These are phyloP conservation scores for Saxidomus purpurata DNA, from an alignment of 1,140 invertebrate genomes.

Conservation along the genomic window DNA sequence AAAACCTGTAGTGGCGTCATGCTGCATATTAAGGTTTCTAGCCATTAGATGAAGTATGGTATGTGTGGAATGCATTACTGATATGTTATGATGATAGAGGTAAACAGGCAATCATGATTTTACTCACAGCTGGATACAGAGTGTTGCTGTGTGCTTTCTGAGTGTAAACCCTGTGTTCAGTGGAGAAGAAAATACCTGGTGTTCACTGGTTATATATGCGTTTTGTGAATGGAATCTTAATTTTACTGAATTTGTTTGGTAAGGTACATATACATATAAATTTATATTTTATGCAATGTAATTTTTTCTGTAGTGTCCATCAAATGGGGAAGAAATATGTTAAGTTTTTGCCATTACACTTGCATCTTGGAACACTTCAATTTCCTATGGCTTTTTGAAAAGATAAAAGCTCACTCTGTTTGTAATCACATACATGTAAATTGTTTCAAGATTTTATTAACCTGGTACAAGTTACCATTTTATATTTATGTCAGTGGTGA, in stretches of 20 bases:
- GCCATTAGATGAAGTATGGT: conserved; percentile 16
- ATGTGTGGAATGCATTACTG: conserved; percentile 26
- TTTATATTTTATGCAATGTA: no score
- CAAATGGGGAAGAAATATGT: no score
- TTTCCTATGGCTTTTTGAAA: no score
- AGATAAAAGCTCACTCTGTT: no score
- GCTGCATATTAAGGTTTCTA: no score
- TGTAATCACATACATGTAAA: no score
- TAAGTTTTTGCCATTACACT: no score
- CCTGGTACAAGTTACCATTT: not conserved
- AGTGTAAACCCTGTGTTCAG: not conserved
- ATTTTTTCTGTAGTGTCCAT: no score
- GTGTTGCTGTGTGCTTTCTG: not conserved
- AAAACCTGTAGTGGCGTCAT: no score
- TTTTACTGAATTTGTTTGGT: not conserved
- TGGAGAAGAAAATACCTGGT: not conserved
- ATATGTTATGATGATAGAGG: conserved; percentile 16
- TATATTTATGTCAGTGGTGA: not conserved
- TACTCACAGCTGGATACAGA: not conserved
- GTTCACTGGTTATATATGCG: not conserved
- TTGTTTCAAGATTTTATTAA: no score
- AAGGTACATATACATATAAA: not conserved
- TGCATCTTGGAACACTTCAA: no score
- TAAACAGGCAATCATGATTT: not conserved
- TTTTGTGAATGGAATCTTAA: not conserved